A percentile compares a stretch with the other conserved stretches of the same genome.
Conservation (phyloP, 2,888 invertebrate genomes). For the Romanomermis culicivorax region DNA sequence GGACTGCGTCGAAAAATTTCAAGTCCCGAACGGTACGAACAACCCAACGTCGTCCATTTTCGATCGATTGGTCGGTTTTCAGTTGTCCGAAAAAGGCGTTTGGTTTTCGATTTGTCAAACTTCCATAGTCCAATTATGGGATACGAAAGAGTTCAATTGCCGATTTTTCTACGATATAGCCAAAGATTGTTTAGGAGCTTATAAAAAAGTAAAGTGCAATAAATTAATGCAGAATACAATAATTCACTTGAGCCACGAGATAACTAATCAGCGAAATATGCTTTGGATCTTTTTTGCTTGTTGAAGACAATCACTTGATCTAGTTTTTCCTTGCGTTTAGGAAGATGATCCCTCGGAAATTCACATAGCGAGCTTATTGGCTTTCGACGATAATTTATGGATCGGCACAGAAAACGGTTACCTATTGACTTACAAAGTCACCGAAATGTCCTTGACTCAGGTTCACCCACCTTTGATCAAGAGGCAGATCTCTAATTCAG, state of each 20-base stretch:
- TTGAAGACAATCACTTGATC: no score
- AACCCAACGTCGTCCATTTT: conserved; percentile 23
- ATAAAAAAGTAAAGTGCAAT: background rate
- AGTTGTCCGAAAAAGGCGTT: conserved; percentile 30
- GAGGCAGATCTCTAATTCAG: background rate
- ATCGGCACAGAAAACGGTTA: conserved; percentile 36
- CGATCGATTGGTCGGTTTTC: conserved; percentile 32
- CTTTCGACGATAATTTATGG: conserved; percentile 31
- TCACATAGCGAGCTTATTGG: conserved; percentile 31
- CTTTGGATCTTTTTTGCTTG: no score
- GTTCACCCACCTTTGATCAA: background rate
- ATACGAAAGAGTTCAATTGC: conserved; percentile 31
- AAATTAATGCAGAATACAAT: background rate
- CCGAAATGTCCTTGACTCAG: background rate
- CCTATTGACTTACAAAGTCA: conserved; percentile 28
- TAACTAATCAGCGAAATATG: no score
- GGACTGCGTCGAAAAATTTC: conserved; percentile 31
- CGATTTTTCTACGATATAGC: conserved; percentile 34
- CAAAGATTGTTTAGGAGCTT: conserved; percentile 9
- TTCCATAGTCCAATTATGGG: conserved; percentile 36
- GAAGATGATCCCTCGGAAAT: conserved; percentile 16
- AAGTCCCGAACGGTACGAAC: conserved; percentile 32
- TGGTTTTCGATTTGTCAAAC: conserved; percentile 36
- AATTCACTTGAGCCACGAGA: no score
- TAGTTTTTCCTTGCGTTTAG: background rate